Base-by-base conservation (phyloP, 2,888 invertebrate genomes). In the Gastrophysa polygoni region DNA sequence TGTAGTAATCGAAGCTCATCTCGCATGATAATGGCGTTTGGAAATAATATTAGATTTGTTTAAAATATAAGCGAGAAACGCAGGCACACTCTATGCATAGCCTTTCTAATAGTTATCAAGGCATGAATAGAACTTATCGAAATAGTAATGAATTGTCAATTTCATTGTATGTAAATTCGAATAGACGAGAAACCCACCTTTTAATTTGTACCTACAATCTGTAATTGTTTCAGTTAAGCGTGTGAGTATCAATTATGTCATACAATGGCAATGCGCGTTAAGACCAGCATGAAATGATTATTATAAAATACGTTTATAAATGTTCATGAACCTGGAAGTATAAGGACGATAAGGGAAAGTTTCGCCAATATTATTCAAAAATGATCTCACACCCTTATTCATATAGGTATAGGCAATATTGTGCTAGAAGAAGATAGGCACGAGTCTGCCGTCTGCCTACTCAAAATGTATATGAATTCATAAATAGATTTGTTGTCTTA, bases 131-230 rank as follows among this genome's bases (percentile, higher is more conserved):
- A 38, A 32, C 32, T 32, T 32, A 32, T 32, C 3, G 32, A 32
- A 32, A 10, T 8, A 32, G 11, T 10, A 32, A 8, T 32, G 32
- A 32, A n/a, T 38, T 38, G 38, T 38, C 38, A 38, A 38, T 38
- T 38, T 38, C 38, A 38, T 38, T 38, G 38, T 38, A 38, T 38
- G 38, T 38, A 38, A 38, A 38, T 38, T 38, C 14, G 38, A 38
- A 38, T 38, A 24, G 24, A 3, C 24, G 24, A 24, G 24, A 24
- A 24, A 24, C 38, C 38, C 38, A 38, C 38, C 38, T 38, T 38
- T 38, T 38, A 38, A 38, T 38, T 38, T 38, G 38, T 38, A 38
- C 38, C 38, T 38, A n/a, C 6, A 38, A 14, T 38, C 38, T 38
- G 38, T 38, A 38, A 38, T 38, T 38, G 38, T 38, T 38, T 38